Evolutionary conservation across 2,113 vertebrate species (phyloP), one percentile per base, ranked within the genome.

Genomic region (Leptodactylus fuscus): DNA sequence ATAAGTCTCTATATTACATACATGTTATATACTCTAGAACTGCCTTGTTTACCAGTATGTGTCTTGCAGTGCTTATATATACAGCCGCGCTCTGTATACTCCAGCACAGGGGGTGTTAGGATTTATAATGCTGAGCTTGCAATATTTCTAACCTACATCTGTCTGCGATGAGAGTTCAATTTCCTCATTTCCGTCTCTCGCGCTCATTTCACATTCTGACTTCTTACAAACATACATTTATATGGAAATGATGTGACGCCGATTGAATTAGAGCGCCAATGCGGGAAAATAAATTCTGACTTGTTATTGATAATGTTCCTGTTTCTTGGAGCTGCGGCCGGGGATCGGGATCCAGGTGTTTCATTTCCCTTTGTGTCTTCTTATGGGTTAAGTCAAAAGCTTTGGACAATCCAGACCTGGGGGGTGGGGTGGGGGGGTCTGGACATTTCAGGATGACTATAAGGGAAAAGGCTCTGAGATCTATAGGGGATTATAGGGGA

Each of bases 281-380:
- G n/a, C 53, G 13, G 76, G 6, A 7, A 24, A 80, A 80, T 80
- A 80, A 60, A 80, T 80, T 27, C 77, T 20, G 24, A 44, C 77
- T 60, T 80, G 77, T 80, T 79, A 60, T 60, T 79, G 76, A 79
- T 79, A 79, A 79, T 79, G 76, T 79, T 80, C 9, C 34, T 41
- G n/a, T 44, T 80, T 44, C 53, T 11, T 38, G 53, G 22, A 41
- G 34, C 22, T 2, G 34, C 76, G 1, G 58, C 36, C 18, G 4
- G 53, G 62, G 16, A 34, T 32, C 5, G 18, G 18, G 11, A 77
- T 55, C 51, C 51, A 22, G 76, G 48, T 49, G 51, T 36, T 38
- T 46, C n/a, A 46, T 74, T 74, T 46, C 71, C 34, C 38, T 27
- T 46, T 27, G 38, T 38, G 32, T 22, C 6, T 22, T 70, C 22